These are phyloP conservation scores for Zosterops lateralis DNA, from an alignment of 2,113 vertebrate genomes.

Conservation along the genomic window DNA sequence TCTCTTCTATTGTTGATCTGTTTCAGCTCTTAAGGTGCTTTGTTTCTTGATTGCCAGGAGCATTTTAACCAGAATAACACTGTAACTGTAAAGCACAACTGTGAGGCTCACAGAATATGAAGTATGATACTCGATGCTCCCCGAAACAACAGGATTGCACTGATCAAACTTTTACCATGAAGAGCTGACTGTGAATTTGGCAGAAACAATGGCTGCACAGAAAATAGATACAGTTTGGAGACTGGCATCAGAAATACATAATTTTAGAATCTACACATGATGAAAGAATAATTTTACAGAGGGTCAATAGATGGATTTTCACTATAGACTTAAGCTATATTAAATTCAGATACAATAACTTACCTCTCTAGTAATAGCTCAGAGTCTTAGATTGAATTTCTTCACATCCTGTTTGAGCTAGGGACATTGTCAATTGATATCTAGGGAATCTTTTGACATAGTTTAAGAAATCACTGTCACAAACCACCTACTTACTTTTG, in stretches of 20 bases:
- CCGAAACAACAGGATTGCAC: fast-evolving
- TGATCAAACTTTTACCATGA: neutral
- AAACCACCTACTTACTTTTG: fast-evolving
- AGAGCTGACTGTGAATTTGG: neutral
- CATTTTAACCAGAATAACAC: neutral
- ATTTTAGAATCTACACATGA: neutral
- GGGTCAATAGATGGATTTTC: neutral
- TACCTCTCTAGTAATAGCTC: neutral
- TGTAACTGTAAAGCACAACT: neutral
- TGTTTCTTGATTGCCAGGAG: neutral
- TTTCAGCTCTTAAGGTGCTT: neutral
- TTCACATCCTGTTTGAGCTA: neutral
- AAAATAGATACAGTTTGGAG: neutral
- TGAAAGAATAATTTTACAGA: neutral
- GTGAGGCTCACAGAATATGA: fast-evolving
- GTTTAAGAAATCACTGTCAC: neutral
- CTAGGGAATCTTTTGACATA: neutral
- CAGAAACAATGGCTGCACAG: neutral
- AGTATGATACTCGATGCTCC: neutral
- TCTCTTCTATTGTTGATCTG: neutral
- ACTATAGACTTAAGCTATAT: neutral
- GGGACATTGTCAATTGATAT: neutral
- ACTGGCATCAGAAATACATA: neutral
- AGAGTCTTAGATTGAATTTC: neutral
- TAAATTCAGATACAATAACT: neutral